Percentiles rank a stretch among this genome's conserved stretches.
Evolutionary conservation across 2,797 vertebrate genomes (phyloP).

Genomic region (Phyllotis vaccarum): DNA sequence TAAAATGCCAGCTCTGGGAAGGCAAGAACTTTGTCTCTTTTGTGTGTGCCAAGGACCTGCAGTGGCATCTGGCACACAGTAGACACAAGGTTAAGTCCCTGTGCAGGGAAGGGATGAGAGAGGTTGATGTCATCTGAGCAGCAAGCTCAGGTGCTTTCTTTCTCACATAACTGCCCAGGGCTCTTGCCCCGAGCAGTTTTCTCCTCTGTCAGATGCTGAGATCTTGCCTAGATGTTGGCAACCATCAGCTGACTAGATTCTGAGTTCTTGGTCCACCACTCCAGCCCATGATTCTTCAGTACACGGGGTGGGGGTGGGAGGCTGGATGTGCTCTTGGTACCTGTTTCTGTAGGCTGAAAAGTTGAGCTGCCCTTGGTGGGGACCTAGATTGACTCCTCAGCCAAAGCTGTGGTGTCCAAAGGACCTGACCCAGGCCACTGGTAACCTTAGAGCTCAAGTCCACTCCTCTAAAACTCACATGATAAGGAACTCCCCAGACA

Average conservation of each 20-base stretch:
- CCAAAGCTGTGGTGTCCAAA: not conserved
- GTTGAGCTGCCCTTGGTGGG: not conserved
- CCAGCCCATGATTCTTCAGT: not conserved
- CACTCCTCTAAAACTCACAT: not conserved
- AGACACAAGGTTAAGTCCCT: not conserved
- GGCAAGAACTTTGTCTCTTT: not conserved
- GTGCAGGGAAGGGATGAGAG: not conserved
- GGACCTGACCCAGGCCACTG: not conserved
- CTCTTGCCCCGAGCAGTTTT: not conserved
- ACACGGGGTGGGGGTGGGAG: not conserved
- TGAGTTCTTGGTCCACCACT: not conserved
- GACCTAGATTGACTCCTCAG: not conserved
- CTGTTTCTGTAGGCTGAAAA: not conserved
- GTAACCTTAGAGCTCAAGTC: not conserved
- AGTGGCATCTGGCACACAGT: not conserved
- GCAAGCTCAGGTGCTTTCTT: not conserved
- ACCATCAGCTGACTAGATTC: too few relatives aligned
- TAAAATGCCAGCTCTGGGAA: slow-evolving; percentile 5
- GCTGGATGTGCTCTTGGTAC: not conserved
- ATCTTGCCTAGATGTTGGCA: not conserved
- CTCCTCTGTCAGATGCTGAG: not conserved
- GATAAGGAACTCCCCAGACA: not conserved
- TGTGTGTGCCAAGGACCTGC: not conserved
- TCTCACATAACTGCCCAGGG: not conserved
- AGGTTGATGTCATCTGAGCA: not conserved